These are phyloP conservation scores for Meteorus colon DNA, from an alignment of 2,888 invertebrate genomes.

Conservation along the genomic window DNA sequence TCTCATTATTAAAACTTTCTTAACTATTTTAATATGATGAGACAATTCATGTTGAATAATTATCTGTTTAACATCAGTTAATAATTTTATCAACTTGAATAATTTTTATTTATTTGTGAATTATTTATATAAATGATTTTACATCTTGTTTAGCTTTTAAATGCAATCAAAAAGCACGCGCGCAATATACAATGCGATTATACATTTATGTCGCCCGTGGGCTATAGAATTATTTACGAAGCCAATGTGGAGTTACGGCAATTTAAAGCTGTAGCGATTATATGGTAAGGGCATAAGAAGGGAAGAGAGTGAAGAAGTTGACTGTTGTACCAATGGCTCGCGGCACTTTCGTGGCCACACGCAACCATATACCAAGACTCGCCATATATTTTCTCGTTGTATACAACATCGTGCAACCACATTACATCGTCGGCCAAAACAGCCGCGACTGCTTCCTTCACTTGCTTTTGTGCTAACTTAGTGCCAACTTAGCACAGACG, in stretches of 20 bases:
- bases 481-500: neutral
- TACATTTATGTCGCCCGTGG: neutral
- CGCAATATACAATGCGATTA: neutral
- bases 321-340: slow-evolving; percentile 4
- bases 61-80: neutral
- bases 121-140: neutral
- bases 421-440: neutral
- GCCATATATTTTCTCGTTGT: neutral
- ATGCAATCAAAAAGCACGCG: neutral
- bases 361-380: slow-evolving; percentile 13
- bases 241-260: slow-evolving; percentile 1
- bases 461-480: neutral
- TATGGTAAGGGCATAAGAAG: neutral
- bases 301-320: slow-evolving; percentile 1
- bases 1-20: neutral
- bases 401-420: neutral
- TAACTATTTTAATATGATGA: too few relatives aligned
- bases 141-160: neutral
- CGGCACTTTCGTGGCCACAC: slow-evolving; percentile 29
- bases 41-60: too few relatives aligned
- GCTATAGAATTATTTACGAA: slow-evolving; percentile 7
- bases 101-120: neutral
- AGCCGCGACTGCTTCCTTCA: neutral
- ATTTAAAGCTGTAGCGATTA: slow-evolving; percentile 7
- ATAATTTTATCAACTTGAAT: neutral